A percentile compares a stretch with the other conserved stretches of the same genome.
These are phyloP conservation scores for Argyresthia albistria DNA, from an alignment of 2,888 invertebrate genomes.

Conservation along the genomic window DNA sequence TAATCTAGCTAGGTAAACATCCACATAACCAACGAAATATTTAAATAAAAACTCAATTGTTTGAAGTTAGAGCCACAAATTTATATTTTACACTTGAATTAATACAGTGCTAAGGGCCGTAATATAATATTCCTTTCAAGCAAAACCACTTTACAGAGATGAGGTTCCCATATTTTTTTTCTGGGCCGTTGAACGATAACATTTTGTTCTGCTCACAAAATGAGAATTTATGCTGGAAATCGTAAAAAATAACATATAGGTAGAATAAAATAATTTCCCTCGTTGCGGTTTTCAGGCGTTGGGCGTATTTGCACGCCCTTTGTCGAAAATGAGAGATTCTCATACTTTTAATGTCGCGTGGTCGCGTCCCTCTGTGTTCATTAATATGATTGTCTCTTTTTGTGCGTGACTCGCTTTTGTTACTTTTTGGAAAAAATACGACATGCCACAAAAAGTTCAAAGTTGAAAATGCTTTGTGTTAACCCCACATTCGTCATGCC, in stretches of 20 bases:
- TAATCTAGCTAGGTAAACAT: no score
- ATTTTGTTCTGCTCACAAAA: background rate
- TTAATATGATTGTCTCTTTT: background rate
- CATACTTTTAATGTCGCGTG: background rate
- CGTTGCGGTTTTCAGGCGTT: background rate
- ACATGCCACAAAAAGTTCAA: background rate
- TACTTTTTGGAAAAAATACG: background rate
- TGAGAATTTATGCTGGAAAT: background rate
- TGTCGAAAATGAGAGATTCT: background rate
- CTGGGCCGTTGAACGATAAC: background rate
- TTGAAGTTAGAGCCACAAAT: no score
- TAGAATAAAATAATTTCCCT: no score
- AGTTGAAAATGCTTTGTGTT: no score
- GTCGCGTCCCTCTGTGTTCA: background rate
- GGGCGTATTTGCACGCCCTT: background rate
- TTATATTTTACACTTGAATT: no score
- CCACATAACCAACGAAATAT: no score
- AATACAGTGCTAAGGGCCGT: no score
- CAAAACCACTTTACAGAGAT: background rate
- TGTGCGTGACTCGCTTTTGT: background rate
- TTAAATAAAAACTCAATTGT: no score
- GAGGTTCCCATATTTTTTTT: constrained; percentile 1
- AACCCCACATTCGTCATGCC: no score
- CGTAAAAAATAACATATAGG: background rate
- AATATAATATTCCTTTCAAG: background rate